Base-by-base conservation (phyloP, 2,888 invertebrate genomes). In the Ophion slaviceki region DNA sequence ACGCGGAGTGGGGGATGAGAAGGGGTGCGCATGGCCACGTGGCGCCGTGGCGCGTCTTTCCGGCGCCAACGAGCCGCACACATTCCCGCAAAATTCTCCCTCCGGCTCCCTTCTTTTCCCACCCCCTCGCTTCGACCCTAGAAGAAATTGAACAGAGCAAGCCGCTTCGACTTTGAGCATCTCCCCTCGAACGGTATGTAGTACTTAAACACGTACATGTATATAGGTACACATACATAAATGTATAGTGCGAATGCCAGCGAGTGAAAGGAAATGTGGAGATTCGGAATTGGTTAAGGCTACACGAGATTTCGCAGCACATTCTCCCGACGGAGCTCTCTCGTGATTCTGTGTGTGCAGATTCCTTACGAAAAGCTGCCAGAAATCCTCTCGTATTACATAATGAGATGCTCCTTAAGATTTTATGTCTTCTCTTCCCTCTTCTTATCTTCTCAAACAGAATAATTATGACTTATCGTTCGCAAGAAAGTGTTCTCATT, bases 31-130 rank as follows among this genome's bases (percentile, higher is more conserved):
- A 91, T 93, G 92, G 92, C 92, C 93, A 93, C 93, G 93, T 92
- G 93, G 93, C 93, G 93, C 93, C 93, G 91, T 91, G 94, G 92
- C 94, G 94, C 94, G 93, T 90, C 93, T 90, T 91, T 89, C 90
- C 91, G 94, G 94, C 94, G 94, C 94, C 94, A 91, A 89, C 89
- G 88, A 89, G 90, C 90, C 92, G 90, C 90, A 88, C 88, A 86
- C 85, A 83, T 83, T 75, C 84, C 59, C 80, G 68, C 86, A 77
- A 77, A 78, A 75, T 77, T 68, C 90, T 89, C 90, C 82, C 74
- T 67, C 40, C 36, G 40, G 45, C 76, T 53, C 79, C 40, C 57
- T 28, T 74, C 87, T 86, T 86, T 86, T 85, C 53, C 72, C 84
- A 28, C 72, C 36, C 66, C 59, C 66, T 82, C 70, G 67, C 32